These are phyloP conservation scores for Drosophila pallidifrons DNA, from an alignment of 1,140 invertebrate species.

Conservation along the genomic window DNA sequence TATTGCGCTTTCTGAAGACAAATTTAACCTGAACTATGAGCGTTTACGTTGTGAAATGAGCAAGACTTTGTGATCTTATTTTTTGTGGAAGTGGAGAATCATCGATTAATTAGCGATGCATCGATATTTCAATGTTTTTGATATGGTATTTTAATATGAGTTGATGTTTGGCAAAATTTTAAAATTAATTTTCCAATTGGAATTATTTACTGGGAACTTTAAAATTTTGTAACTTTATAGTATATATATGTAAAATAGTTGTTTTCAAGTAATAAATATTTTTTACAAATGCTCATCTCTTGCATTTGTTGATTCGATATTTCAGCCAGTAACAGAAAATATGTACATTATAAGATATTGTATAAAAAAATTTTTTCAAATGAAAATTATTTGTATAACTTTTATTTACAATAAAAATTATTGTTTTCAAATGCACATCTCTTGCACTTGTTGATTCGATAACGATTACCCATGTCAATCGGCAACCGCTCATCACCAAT, in stretches of 20 bases:
- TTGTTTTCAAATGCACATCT: not conserved
- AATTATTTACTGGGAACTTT: too few species aligned
- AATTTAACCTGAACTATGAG: constrained; percentile 35
- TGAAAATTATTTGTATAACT: too few species aligned
- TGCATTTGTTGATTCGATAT: too few species aligned
- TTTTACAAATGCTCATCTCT: too few species aligned
- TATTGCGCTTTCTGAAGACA: constrained; percentile 17
- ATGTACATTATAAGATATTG: too few species aligned
- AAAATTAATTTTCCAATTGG: too few species aligned
- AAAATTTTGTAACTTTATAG: too few species aligned
- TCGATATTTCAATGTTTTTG: not conserved
- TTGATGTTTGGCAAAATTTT: too few species aligned
- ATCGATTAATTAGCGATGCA: constrained; percentile 3
- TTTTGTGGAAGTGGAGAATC: constrained; percentile 12
- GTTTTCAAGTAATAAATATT: too few species aligned
- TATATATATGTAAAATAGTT: too few species aligned
- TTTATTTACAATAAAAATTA: not conserved
- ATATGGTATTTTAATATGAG: not conserved
- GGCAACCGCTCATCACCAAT: constrained; percentile 32
- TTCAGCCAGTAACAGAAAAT: too few species aligned
- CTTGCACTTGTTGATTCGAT: constrained; percentile 29
- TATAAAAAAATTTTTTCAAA: too few species aligned
- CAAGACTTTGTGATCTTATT: constrained; percentile 25
- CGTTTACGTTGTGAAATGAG: constrained; percentile 48
- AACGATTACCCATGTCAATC: constrained; percentile 1